These are phyloP conservation scores for Halcyon malimbica DNA, from an alignment of 2,113 vertebrate genomes.

Conservation along the genomic window DNA sequence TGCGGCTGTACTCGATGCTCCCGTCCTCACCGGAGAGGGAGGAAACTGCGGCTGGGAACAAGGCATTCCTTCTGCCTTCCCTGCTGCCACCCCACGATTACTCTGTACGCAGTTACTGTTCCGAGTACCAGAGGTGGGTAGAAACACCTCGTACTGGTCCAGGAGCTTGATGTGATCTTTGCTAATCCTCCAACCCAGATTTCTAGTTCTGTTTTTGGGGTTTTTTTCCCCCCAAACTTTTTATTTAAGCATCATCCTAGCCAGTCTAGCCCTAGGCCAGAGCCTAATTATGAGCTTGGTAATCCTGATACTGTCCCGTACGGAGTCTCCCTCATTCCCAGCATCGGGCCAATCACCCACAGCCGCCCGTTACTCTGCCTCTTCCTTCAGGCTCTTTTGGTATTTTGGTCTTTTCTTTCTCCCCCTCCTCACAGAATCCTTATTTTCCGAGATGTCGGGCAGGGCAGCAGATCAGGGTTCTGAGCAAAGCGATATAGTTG, in stretches of 20 bases:
- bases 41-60: background rate
- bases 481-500: background rate
- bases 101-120: background rate
- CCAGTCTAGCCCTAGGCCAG: background rate
- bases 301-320: accelerated
- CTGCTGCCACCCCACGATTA: background rate
- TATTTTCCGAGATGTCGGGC: background rate
- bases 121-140: background rate
- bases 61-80: background rate
- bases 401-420: background rate
- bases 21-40: accelerated
- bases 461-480: background rate
- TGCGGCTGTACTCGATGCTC: background rate
- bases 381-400: background rate
- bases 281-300: background rate
- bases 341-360: background rate
- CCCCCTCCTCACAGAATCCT: background rate
- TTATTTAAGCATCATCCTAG: background rate
- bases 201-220: background rate
- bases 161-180: background rate
- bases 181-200: background rate
- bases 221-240: background rate
- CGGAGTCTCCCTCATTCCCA: background rate
- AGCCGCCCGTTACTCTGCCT: background rate
- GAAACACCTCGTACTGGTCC: background rate